Percentiles rank a stretch among this genome's conserved stretches.
Evolutionary conservation across 64 coral and sea anemone species (phyloP).

Genomic region (Montipora efflorescens): DNA sequence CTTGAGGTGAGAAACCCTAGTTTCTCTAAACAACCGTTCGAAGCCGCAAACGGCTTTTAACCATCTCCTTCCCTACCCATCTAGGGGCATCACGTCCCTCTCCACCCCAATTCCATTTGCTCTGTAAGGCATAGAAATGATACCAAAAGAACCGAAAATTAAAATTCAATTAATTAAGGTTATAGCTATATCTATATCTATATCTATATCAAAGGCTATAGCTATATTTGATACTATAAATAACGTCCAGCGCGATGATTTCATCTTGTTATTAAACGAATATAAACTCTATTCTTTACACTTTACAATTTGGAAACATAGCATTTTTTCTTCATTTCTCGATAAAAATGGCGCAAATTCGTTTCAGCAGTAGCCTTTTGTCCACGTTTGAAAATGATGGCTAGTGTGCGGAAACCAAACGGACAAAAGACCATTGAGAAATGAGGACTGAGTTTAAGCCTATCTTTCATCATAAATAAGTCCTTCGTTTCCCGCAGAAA

Average conservation of each 20-base stretch:
- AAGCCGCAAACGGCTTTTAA: background rate
- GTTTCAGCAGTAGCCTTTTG: background rate
- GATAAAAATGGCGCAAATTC: background rate
- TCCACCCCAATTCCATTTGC: conserved; percentile 13
- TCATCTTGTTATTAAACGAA: background rate
- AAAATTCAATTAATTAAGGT: background rate
- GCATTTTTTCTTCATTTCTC: background rate
- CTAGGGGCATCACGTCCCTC: background rate
- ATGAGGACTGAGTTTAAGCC: too few relatives aligned
- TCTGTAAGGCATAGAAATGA: background rate
- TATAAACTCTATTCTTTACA: background rate
- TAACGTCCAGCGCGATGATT: background rate
- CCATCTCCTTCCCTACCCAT: background rate
- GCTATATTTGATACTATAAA: background rate
- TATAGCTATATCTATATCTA: too few relatives aligned
- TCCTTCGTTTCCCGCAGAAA: background rate
- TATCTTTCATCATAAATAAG: background rate
- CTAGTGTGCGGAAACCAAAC: too few relatives aligned
- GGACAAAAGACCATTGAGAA: too few relatives aligned
- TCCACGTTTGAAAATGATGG: too few relatives aligned
- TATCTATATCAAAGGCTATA: background rate
- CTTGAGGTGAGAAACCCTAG: conserved; percentile 5
- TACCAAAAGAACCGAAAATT: background rate
- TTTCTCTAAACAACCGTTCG: background rate
- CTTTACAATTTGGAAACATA: background rate